Percentiles rank a stretch among this genome's conserved stretches.
These are phyloP conservation scores for Caenorhabditis plicata DNA, from an alignment of 2,888 invertebrate species.

Conservation along the genomic window DNA sequence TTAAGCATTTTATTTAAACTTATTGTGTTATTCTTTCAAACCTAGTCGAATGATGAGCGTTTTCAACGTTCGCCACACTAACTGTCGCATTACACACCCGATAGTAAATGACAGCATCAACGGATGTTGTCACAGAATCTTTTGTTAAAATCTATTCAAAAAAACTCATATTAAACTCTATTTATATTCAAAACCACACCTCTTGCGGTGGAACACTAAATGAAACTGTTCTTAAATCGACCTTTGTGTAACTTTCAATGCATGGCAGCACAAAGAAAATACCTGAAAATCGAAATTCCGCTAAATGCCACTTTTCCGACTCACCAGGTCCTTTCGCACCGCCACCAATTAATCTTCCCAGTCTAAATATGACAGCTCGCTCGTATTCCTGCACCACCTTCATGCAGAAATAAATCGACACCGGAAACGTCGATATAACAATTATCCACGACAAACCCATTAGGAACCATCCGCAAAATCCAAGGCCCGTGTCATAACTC, in stretches of 20 bases:
- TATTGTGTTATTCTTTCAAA: neutral
- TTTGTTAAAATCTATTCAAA: conserved; percentile 84
- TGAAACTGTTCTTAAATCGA: conserved; percentile 88
- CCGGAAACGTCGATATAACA: conserved; percentile 49
- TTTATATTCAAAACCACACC: conserved; percentile 70
- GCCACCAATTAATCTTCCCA: conserved; percentile 77
- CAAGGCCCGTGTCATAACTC: conserved; percentile 61
- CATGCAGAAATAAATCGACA: conserved; percentile 57
- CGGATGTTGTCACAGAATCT: conserved; percentile 94
- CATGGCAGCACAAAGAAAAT: conserved; percentile 75
- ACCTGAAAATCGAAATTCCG: conserved; percentile 16
- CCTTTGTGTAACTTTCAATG: conserved; percentile 83
- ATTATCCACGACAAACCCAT: conserved; percentile 53
- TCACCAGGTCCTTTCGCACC: conserved; percentile 75
- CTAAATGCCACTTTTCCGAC: neutral
- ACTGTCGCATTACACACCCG: conserved; percentile 90
- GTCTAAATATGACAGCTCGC: conserved; percentile 83
- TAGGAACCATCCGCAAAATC: conserved; percentile 56
- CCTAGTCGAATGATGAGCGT: conserved; percentile 70
- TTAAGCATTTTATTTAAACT: neutral
- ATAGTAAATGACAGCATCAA: conserved; percentile 77
- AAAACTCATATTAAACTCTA: neutral
- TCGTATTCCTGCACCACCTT: conserved; percentile 69
- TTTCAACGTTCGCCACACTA: conserved; percentile 94
- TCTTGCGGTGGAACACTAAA: conserved; percentile 97